A percentile compares a stretch with the other conserved stretches of the same genome.
Evolutionary conservation across 1,140 invertebrate species (phyloP).

Genomic region (Diorhabda sublineata): DNA sequence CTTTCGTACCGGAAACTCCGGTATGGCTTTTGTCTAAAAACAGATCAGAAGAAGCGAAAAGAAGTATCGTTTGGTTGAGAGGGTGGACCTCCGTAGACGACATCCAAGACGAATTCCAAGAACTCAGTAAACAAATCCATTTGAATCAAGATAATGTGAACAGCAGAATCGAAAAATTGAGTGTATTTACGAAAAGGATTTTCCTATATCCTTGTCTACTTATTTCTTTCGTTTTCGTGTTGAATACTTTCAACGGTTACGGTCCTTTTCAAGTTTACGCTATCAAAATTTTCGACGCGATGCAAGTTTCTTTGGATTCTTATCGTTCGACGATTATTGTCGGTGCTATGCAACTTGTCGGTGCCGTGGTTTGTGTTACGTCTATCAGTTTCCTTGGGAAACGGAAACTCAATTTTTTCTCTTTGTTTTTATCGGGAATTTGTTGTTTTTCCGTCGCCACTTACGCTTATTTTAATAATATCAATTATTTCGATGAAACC

Average conservation of each 20-base stretch:
- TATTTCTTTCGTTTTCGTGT: slow-evolving; percentile 62
- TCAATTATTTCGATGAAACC: slow-evolving; percentile 23
- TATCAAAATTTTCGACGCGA: slow-evolving; percentile 62
- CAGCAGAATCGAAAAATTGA: slow-evolving; percentile 31
- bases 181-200: slow-evolving; percentile 47
- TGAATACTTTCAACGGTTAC: slow-evolving; percentile 69
- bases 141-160: slow-evolving; percentile 6
- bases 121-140: slow-evolving; percentile 40
- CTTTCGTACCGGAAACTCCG: slow-evolving; percentile 72
- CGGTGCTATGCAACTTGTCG: slow-evolving; percentile 63
- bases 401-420: slow-evolving; percentile 61
- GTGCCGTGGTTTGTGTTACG: slow-evolving; percentile 58
- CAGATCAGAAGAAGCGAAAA: slow-evolving; percentile 55
- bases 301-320: slow-evolving; percentile 67
- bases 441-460: slow-evolving; percentile 58
- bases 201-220: slow-evolving; percentile 64
- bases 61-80: slow-evolving; percentile 60
- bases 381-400: slow-evolving; percentile 68
- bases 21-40: slow-evolving; percentile 66
- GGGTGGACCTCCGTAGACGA: slow-evolving; percentile 57
- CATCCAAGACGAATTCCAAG: slow-evolving; percentile 55
- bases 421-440: slow-evolving; percentile 57
- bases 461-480: slow-evolving; percentile 51
- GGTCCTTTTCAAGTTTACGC: slow-evolving; percentile 66
- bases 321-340: slow-evolving; percentile 68